Conservation (phyloP, 2,888 invertebrate genomes). For the Margaritifera margaritifera region DNA sequence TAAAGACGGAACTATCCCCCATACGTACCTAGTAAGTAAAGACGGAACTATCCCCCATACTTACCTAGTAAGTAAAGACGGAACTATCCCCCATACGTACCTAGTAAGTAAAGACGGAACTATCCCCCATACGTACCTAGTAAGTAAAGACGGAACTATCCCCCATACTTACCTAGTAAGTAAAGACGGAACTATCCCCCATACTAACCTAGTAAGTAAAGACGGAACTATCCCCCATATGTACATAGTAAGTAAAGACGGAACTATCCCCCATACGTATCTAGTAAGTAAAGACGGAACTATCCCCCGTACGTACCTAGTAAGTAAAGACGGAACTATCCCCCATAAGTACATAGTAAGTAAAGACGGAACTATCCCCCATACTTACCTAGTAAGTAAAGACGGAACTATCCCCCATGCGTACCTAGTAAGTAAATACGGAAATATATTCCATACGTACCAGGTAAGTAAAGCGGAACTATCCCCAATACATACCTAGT, state of each 20-base stretch:
- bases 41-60: slow-evolving; percentile 67
- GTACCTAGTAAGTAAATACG: slow-evolving; percentile 61
- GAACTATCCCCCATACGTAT: slow-evolving; percentile 68
- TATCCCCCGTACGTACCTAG: slow-evolving; percentile 67
- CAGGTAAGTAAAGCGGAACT: slow-evolving; percentile 65
- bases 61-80: slow-evolving; percentile 59
- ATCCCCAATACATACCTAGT: slow-evolving; percentile 68
- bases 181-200: slow-evolving; percentile 65
- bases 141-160: slow-evolving; percentile 62
- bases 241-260: slow-evolving; percentile 59
- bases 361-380: slow-evolving; percentile 65
- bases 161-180: slow-evolving; percentile 67
- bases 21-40: slow-evolving; percentile 62
- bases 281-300: slow-evolving; percentile 63
- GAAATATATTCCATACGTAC: slow-evolving; percentile 67
- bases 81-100: slow-evolving; percentile 68
- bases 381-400: slow-evolving; percentile 62
- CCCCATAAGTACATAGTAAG: slow-evolving; percentile 66
- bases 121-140: slow-evolving; percentile 67
- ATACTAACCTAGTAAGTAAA: slow-evolving; percentile 62
- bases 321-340: slow-evolving; percentile 62
- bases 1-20: slow-evolving; percentile 65
- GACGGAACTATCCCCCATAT: slow-evolving; percentile 67
- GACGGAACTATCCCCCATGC: slow-evolving; percentile 67
- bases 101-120: slow-evolving; percentile 63